Evolutionary conservation across 1,140 invertebrate species (phyloP), one percentile per base, ranked within the genome.

Genomic region (Trichonephila clavata): DNA sequence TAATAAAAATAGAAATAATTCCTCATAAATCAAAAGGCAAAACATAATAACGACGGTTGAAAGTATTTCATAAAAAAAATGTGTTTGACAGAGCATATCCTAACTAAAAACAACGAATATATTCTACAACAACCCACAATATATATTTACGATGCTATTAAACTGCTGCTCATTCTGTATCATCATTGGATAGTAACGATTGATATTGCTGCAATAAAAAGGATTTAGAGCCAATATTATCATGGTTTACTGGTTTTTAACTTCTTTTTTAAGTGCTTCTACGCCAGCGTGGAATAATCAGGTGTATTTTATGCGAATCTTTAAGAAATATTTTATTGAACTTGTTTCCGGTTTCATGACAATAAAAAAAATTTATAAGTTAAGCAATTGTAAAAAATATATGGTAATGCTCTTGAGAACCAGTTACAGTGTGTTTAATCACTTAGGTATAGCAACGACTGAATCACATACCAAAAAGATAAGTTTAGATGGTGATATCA

Each of bases 211-310:
- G 43, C 83, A 50, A 84, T 84, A 84, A 84, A 84, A 21, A 60
- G 50, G 50, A 84, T 27, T 84, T 84, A 84, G 57, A 84, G 18
- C 83, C 83, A 21, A 84, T 84, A 84, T 84, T 60, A 50, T 59
- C 57, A 84, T 27, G 83, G 83, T 8, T 27, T 84, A 57, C 57
- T 32, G 83, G n/a, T 24, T 57, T 59, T 84, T 59, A 84, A 84
- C 57, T 84, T 6, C 57, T 57, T 27, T 84, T 59, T 84, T 84
- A 84, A 60, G n/a, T 59, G 50, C 21, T 24, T 84, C 83, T 14
- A 20, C 14, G 27, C 16, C 3, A 77, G 16, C 68, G 24, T 77
- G 27, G 18, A 77, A 27, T 32, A 14, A 77, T 77, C 24, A 77
- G 32, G 1, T 32, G 27, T 0, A 24, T 16, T 32, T 68, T 77